Conservation (phyloP, 2,888 invertebrate genomes). For the Melinaea marsaeus region DNA sequence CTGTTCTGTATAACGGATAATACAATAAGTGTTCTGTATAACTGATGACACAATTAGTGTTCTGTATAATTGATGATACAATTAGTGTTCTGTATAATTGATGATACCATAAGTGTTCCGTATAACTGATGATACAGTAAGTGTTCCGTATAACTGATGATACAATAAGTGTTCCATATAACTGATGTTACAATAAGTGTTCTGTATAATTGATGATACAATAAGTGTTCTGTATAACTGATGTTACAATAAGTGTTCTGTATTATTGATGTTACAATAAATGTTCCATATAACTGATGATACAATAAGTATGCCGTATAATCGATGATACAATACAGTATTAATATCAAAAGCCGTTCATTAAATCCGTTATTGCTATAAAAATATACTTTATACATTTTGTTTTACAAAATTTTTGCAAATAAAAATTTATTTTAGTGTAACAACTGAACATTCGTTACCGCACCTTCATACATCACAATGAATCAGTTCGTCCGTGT, state of each 20-base stretch:
- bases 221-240: too few relatives aligned
- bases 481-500: neutral
- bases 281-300: neutral
- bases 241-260: too few relatives aligned
- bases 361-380: neutral
- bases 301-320: neutral
- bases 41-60: too few relatives aligned
- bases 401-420: neutral
- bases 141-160: too few relatives aligned
- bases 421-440: neutral
- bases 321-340: neutral
- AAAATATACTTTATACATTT: slow-evolving; percentile 1
- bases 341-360: neutral
- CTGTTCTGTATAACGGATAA: too few relatives aligned
- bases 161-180: too few relatives aligned
- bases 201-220: too few relatives aligned
- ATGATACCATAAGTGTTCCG: too few relatives aligned
- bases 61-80: too few relatives aligned
- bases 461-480: neutral
- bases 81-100: too few relatives aligned
- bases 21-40: too few relatives aligned
- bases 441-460: neutral
- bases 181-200: neutral
- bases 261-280: neutral
- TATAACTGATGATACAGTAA: too few relatives aligned